Conservation (phyloP, 2,113 vertebrate genomes). For the Blennius ocellaris region DNA sequence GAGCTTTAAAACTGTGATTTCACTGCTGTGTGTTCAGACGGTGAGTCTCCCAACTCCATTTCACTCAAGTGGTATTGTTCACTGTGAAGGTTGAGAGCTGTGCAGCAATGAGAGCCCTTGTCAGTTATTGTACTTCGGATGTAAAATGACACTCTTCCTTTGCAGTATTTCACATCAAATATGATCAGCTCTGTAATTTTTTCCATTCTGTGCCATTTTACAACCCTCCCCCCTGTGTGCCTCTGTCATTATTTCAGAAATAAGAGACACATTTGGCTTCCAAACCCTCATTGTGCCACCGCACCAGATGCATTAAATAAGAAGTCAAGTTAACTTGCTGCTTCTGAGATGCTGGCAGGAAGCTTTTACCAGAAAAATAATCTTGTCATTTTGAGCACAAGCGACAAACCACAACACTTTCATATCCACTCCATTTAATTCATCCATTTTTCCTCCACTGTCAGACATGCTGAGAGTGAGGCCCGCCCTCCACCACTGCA, state of each 20-base stretch:
- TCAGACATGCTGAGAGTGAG: slow-evolving; percentile 9
- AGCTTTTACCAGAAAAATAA: slow-evolving; percentile 4
- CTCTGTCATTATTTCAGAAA: neutral
- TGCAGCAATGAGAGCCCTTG: slow-evolving; percentile 26
- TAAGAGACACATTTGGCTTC: neutral
- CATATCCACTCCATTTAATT: slow-evolving; percentile 4
- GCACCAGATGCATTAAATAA: neutral
- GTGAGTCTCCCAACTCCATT: slow-evolving; percentile 14
- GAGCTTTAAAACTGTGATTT: slow-evolving; percentile 12
- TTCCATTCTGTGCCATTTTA: slow-evolving; percentile 5
- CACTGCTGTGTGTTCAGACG: neutral
- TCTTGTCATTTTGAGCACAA: neutral
- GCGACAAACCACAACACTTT: neutral
- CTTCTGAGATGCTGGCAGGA: neutral
- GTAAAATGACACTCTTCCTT: slow-evolving; percentile 13
- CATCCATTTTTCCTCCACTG: neutral
- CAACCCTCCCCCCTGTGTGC: neutral
- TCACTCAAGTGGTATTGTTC: slow-evolving; percentile 43
- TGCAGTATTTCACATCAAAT: slow-evolving; percentile 16
- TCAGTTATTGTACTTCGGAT: slow-evolving; percentile 31
- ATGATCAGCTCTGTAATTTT: slow-evolving; percentile 14
- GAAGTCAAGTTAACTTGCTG: neutral
- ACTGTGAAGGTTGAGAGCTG: slow-evolving; percentile 45
- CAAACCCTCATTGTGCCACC: neutral
- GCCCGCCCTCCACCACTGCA: neutral